A percentile compares a stretch with the other conserved stretches of the same genome.
Conservation (phyloP, 2,888 invertebrate genomes). For the Hetaerina titia region DNA sequence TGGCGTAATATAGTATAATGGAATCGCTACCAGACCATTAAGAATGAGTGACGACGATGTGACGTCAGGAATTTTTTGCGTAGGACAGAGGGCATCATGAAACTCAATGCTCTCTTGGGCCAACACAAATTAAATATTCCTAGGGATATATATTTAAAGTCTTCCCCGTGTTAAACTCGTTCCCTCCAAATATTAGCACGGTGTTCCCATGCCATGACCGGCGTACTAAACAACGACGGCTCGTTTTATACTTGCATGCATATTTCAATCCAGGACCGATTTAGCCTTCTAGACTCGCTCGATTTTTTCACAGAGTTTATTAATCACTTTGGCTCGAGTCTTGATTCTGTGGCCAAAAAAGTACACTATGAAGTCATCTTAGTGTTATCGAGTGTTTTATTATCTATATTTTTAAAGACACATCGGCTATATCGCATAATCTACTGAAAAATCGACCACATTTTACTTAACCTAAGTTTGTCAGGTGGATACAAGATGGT, state of each 20-base stretch:
- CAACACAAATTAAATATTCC: not conserved
- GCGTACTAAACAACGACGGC: not conserved
- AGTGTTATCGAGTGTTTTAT: too few relatives aligned
- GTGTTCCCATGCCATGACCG: not conserved
- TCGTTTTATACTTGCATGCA: not conserved
- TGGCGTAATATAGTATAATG: slow-evolving; percentile 32
- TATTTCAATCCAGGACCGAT: too few relatives aligned
- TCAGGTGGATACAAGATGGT: too few relatives aligned
- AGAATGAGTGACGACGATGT: not conserved
- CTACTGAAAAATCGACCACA: too few relatives aligned
- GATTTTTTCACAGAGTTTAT: too few relatives aligned
- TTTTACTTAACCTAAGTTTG: too few relatives aligned
- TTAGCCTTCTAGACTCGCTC: too few relatives aligned
- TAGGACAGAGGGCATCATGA: not conserved
- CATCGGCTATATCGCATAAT: too few relatives aligned
- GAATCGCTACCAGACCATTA: slow-evolving; percentile 34
- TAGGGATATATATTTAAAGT: not conserved
- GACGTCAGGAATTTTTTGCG: slow-evolving; percentile 21
- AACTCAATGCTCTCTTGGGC: not conserved
- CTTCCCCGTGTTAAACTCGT: not conserved
- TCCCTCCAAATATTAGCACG: not conserved
- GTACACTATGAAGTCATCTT: too few relatives aligned
- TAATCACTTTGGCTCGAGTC: too few relatives aligned
- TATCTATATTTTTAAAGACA: too few relatives aligned
- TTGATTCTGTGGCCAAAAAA: too few relatives aligned